These are phyloP conservation scores for Clarias fuscus DNA, from an alignment of 2,797 vertebrate genomes.

Conservation along the genomic window DNA sequence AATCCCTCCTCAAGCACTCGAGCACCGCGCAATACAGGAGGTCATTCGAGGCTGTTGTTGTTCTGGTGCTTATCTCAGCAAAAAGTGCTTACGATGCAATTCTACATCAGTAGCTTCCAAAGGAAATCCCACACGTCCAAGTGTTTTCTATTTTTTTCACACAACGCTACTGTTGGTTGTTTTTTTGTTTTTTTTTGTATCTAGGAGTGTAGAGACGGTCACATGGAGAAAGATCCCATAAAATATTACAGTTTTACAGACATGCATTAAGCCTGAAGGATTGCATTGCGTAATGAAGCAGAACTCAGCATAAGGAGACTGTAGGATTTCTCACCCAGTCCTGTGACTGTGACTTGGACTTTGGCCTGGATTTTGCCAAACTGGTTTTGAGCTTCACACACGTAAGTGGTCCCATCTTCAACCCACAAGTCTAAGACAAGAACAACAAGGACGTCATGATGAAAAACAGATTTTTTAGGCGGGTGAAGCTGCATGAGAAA, in stretches of 20 bases:
- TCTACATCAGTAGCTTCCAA: neutral
- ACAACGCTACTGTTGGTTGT: neutral
- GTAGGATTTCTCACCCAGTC: slow-evolving; percentile 80
- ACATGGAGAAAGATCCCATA: neutral
- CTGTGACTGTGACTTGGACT: slow-evolving; percentile 85
- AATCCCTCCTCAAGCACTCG: neutral
- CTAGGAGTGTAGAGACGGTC: neutral
- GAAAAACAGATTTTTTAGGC: neutral
- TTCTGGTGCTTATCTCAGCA: neutral
- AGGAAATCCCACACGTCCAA: neutral
- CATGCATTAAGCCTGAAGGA: neutral
- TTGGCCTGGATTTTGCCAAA: slow-evolving; percentile 87
- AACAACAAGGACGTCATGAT: neutral
- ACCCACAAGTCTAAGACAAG: slow-evolving; percentile 84
- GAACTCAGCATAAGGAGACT: neutral
- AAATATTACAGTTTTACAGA: slow-evolving; percentile 25
- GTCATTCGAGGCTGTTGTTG: neutral
- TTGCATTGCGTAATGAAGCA: neutral
- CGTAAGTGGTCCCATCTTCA: slow-evolving; percentile 84
- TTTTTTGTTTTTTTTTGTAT: neutral
- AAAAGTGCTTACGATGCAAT: neutral
- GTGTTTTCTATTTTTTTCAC: neutral
- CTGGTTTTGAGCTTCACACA: slow-evolving; percentile 93
- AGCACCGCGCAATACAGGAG: neutral
- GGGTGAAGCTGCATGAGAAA: neutral